Conservation (phyloP, 2,888 invertebrate species). For the Xestia rhomboidea region DNA sequence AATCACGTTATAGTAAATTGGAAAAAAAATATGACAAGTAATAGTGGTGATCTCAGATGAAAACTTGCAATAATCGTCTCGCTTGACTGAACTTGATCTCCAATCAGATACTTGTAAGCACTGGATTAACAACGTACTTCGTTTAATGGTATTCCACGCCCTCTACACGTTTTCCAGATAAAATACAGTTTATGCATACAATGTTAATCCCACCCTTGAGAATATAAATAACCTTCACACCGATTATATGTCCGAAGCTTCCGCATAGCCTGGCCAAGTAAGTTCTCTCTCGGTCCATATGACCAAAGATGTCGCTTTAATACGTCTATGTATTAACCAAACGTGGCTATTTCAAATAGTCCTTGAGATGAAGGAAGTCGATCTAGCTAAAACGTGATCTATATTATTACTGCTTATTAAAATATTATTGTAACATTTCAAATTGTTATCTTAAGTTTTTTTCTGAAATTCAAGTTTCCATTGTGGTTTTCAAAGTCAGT, state of each 20-base stretch:
- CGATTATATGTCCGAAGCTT: conserved; percentile 75
- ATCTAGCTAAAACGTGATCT: conserved; percentile 66
- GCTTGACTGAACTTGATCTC: conserved; percentile 19
- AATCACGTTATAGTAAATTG: conserved; percentile 22
- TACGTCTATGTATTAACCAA: conserved; percentile 60
- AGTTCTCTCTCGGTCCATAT: conserved; percentile 68
- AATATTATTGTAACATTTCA: conserved; percentile 26
- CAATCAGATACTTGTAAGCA: conserved; percentile 19
- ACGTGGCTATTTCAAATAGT: conserved; percentile 62
- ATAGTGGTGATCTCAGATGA: conserved; percentile 39
- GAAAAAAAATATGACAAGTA: conserved; percentile 21
- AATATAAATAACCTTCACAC: conserved; percentile 77
- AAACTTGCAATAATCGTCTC: conserved; percentile 24
- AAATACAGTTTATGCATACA: conserved; percentile 73
- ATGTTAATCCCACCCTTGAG: conserved; percentile 82
- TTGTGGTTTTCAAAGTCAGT: conserved; percentile 67
- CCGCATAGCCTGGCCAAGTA: conserved; percentile 71
- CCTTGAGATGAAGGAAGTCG: conserved; percentile 74
- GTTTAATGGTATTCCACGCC: conserved; percentile 24
- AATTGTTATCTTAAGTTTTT: conserved; percentile 13
- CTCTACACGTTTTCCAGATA: conserved; percentile 58
- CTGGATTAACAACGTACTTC: conserved; percentile 17
- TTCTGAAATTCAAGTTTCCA: conserved; percentile 54
- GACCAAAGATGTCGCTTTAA: conserved; percentile 70
- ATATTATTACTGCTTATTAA: conserved; percentile 55